Base-by-base conservation (phyloP, 2,797 vertebrate genomes). In the Orestias chungarensis region DNA sequence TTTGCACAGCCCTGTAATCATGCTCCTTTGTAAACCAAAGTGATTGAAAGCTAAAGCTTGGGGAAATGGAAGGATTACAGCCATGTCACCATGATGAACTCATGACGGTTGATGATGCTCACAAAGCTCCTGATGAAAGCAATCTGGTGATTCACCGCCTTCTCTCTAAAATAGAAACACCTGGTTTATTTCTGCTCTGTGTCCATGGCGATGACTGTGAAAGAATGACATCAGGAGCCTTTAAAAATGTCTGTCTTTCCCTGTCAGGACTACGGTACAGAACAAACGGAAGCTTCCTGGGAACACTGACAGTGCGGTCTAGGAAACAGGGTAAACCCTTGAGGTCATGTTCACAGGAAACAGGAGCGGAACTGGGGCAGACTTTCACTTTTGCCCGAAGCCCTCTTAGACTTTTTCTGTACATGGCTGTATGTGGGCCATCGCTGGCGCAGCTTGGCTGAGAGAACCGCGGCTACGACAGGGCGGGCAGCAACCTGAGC, bases 401-500 rank as follows among this genome's bases (percentile, higher is more conserved):
- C 87, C 82, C 79, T 82, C 82, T 89, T 83, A 76, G 65, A 79
- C 80, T 82, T 77, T 49, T 65, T 80, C 73, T 71, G 71, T 75
- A 62, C 75, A 74, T 61, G 52, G 70, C 74, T 76, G 80, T 81
- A 92, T 94, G 87, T 92, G 89, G 90, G 91, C 83, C 92, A 91
- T 82, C 52, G 18, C 70, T 74, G 73, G 73, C 78, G 74, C 71
- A 87, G 83, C 87, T 83, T 87, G 82, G 82, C 82, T 74, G 80
- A 85, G 86, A 82, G 91, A 92, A 92, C 55, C 73, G 87, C n/a
- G 91, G 87, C 75, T 88, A 90, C 80, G 77, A 79, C 78, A 87
- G 86, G n/a, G 72, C 82, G 67, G 73, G 81, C 75, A 87, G 86
- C 82, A 91, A 92, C 88, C 91, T 91, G 88, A 93, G 89, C 89